phyloP scores from a whole-genome alignment of 2,113 vertebrate species.

The Pluvianellus socialis region DNA sequence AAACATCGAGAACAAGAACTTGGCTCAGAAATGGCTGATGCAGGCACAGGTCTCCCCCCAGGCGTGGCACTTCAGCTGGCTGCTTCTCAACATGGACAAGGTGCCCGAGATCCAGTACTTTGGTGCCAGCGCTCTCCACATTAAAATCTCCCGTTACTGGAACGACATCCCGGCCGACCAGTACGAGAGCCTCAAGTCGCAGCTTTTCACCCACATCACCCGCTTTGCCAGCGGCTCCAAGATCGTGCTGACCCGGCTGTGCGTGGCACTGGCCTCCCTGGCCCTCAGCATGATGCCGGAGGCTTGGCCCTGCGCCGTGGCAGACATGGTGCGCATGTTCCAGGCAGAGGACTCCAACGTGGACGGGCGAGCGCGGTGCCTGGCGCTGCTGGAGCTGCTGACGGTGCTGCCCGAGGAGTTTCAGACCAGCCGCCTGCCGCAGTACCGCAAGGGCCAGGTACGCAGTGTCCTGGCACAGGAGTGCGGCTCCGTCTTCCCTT shows the following conservation, averaged over 20 bases:
- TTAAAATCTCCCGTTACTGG: constrained; percentile 99
- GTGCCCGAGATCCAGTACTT: constrained; percentile 99
- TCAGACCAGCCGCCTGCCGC: constrained; percentile 95
- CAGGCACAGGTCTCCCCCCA: constrained; percentile 98
- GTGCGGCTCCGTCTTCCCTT: constrained; percentile 89
- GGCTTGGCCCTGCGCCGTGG: constrained; percentile 92
- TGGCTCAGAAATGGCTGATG: constrained; percentile 99
- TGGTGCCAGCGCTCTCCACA: constrained; percentile 95
- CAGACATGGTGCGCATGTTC: constrained; percentile 97
- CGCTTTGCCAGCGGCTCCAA: constrained; percentile 94
- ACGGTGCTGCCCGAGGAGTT: constrained; percentile 98
- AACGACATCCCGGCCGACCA: constrained; percentile 95
- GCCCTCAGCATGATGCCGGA: constrained; percentile 99
- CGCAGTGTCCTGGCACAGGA: constrained; percentile 90
- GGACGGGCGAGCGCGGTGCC: constrained; percentile 91
- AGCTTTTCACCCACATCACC: constrained; percentile 97
- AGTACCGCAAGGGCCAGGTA: constrained; percentile 94
- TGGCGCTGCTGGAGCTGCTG: constrained; percentile 94
- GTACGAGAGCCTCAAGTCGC: constrained; percentile 93
- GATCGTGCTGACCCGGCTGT: constrained; percentile 96
- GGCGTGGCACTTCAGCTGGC: constrained; percentile 99
- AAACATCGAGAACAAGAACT: constrained; percentile 99
- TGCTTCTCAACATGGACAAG: constrained; percentile 92
- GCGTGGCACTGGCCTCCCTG: constrained; percentile 93
- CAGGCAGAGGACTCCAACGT: constrained; percentile 92